These are phyloP conservation scores for Perizoma flavofasciatum DNA, from an alignment of 2,888 invertebrate genomes.

Conservation along the genomic window DNA sequence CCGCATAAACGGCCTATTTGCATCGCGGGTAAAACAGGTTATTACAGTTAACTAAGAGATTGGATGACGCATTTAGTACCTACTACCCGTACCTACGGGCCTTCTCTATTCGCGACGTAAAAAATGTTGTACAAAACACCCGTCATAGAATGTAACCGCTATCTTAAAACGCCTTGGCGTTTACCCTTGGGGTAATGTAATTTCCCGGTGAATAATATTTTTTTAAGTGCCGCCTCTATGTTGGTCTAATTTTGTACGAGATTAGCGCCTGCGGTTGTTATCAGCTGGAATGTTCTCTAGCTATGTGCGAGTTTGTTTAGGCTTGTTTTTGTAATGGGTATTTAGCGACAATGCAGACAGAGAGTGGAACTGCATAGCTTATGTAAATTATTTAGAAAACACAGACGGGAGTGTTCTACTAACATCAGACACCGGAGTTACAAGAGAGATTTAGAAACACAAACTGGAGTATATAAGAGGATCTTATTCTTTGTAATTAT, in stretches of 20 bases:
- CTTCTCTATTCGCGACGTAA: too few relatives aligned
- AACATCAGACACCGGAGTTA: too few relatives aligned
- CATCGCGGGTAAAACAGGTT: too few relatives aligned
- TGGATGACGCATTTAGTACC: too few relatives aligned
- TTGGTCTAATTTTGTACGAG: constrained; percentile 31
- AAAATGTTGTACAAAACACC: too few relatives aligned
- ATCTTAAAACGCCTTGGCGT: constrained; percentile 30
- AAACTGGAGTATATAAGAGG: too few relatives aligned
- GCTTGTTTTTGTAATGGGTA: constrained; percentile 10
- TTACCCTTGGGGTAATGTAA: constrained; percentile 59
- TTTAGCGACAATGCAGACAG: constrained; percentile 12
- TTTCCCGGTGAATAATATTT: constrained; percentile 53
- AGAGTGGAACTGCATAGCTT: constrained; percentile 5
- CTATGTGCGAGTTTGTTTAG: constrained; percentile 4
- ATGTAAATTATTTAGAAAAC: constrained; percentile 2
- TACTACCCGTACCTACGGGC: too few relatives aligned
- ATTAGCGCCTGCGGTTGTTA: constrained; percentile 29
- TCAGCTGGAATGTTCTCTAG: constrained; percentile 14
- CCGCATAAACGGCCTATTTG: too few relatives aligned
- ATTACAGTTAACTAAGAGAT: too few relatives aligned
- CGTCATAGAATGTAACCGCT: constrained; percentile 5
- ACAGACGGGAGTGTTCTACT: too few relatives aligned
- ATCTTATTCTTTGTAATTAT: too few relatives aligned
- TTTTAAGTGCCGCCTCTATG: constrained; percentile 44
- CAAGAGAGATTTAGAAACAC: too few relatives aligned